Conservation (phyloP, 2,797 vertebrate genomes). For the Semaprochilodus insignis region DNA sequence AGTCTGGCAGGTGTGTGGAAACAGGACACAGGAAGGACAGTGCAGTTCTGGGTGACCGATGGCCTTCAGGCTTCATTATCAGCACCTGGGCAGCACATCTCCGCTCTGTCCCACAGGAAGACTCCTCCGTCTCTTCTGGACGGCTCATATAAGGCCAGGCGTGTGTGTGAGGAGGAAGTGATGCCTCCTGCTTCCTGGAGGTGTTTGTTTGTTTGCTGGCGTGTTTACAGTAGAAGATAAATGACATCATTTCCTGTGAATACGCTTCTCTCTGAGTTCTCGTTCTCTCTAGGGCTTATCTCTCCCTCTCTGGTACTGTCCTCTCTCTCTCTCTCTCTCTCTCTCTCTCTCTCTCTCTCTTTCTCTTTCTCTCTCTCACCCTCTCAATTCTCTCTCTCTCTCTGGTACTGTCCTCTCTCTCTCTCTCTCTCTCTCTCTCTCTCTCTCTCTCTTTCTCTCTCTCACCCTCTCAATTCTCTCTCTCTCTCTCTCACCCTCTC, state of each 20-base stretch:
- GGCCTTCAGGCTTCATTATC: constrained; percentile 62
- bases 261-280: constrained; percentile 10
- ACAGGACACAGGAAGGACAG: constrained; percentile 71
- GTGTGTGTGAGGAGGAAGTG: constrained; percentile 36
- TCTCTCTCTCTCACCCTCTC: not conserved
- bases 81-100: constrained; percentile 58
- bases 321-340: not conserved
- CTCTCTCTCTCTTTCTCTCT: not conserved
- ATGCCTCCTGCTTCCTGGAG: constrained; percentile 53
- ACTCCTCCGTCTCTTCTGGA: not conserved
- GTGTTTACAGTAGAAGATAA: constrained; percentile 50
- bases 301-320: not conserved
- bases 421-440: not conserved
- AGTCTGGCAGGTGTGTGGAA: constrained; percentile 63
- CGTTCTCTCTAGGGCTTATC: not conserved
- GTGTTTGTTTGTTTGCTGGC: constrained; percentile 60
- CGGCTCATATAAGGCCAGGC: constrained; percentile 32
- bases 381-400: constrained; percentile 7
- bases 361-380: not conserved
- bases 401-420: not conserved
- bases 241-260: constrained; percentile 61
- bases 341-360: not conserved
- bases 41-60: constrained; percentile 55
- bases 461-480: not conserved
- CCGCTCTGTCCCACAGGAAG: constrained; percentile 48